Evolutionary conservation across 2,797 vertebrate species (phyloP).

Genomic region (Crypturellus tataupa): DNA sequence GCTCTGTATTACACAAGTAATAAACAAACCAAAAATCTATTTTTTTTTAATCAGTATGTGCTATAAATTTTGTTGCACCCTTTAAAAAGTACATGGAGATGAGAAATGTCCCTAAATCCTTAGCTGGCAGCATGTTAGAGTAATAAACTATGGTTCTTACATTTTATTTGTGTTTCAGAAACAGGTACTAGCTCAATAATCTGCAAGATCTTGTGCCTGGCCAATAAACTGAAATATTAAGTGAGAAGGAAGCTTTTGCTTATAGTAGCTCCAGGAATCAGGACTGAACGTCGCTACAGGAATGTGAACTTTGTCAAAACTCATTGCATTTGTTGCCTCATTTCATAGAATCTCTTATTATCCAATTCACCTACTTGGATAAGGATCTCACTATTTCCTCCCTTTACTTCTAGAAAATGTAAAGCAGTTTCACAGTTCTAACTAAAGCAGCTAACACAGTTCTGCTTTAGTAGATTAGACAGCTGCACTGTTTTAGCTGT

Average conservation of each 20-base stretch:
- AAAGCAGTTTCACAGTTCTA: background rate
- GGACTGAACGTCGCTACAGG: rapidly evolving
- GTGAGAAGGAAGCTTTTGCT: background rate
- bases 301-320: background rate
- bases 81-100: background rate
- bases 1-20: background rate
- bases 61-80: background rate
- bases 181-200: background rate
- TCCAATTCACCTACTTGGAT: background rate
- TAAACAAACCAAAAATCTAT: background rate
- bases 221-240: background rate
- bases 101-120: background rate
- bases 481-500: background rate
- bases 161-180: background rate
- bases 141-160: background rate
- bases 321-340: background rate
- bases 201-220: background rate
- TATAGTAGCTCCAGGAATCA: background rate
- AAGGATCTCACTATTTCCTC: background rate
- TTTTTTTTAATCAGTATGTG: background rate
- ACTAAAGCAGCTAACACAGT: background rate
- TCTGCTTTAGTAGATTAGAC: background rate
- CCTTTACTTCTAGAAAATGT: background rate
- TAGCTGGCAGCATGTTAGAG: background rate
- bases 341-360: background rate